Evolutionary conservation across 1,140 invertebrate species (phyloP).

Genomic region (Anoplolepis gracilipes): DNA sequence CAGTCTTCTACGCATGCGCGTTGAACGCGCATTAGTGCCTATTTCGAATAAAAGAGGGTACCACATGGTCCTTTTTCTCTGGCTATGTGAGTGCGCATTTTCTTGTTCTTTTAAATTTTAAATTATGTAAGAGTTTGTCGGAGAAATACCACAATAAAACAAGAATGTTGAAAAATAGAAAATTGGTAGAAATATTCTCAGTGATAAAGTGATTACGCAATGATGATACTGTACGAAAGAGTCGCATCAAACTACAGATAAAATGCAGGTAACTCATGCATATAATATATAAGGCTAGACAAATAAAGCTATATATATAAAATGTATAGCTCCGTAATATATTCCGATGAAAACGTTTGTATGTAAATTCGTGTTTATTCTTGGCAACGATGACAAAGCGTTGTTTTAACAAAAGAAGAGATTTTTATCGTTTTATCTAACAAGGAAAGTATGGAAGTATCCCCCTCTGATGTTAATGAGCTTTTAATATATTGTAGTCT

Average conservation of each 20-base stretch:
- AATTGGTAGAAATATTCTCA: neutral
- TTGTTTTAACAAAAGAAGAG: neutral
- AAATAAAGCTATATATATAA: neutral
- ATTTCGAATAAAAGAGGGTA: slow-evolving; percentile 21
- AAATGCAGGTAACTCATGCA: neutral
- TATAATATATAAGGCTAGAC: neutral
- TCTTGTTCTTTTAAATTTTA: neutral
- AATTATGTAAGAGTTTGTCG: neutral
- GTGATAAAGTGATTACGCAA: neutral
- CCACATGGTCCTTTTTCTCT: neutral
- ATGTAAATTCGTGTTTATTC: slow-evolving; percentile 46
- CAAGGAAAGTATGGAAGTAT: no score
- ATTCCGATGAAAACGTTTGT: slow-evolving; percentile 33
- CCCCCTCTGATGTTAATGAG: no score
- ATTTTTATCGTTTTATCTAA: slow-evolving; percentile 15
- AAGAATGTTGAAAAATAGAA: neutral
- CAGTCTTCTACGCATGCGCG: neutral
- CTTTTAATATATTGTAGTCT: no score
- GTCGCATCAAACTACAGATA: neutral
- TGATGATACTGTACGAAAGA: no score
- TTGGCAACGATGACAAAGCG: neutral
- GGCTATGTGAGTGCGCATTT: no score
- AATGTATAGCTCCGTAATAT: neutral
- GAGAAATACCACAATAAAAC: neutral
- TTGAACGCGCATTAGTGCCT: neutral